phyloP scores from a whole-genome alignment of 2,888 invertebrate species.

The Troides oblongomaculatus region DNA sequence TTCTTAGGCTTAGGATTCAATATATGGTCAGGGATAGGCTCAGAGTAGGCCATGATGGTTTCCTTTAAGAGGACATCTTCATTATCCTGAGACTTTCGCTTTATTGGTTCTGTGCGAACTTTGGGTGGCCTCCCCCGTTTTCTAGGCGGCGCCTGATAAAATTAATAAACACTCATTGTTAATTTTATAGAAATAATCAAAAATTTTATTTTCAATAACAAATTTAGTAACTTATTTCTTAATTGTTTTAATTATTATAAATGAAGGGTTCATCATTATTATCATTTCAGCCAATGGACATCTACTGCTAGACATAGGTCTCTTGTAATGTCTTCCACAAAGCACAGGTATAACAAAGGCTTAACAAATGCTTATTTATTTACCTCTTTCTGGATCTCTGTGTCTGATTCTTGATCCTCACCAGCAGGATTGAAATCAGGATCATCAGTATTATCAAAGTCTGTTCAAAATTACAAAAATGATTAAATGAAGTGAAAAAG shows the following conservation, averaged over 20 bases:
- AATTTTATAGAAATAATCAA: not conserved
- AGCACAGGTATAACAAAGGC: no score
- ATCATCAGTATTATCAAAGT: slow-evolving; percentile 52
- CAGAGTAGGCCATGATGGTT: slow-evolving; percentile 72
- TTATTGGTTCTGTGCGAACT: slow-evolving; percentile 32
- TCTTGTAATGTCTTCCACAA: no score
- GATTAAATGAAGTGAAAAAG: not conserved
- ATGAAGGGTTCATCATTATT: no score
- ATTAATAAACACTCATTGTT: not conserved
- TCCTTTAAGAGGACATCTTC: slow-evolving; percentile 73
- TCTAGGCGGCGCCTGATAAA: slow-evolving; percentile 37
- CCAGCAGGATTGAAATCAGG: slow-evolving; percentile 58
- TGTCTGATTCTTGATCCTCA: slow-evolving; percentile 44
- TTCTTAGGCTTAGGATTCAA: slow-evolving; percentile 70
- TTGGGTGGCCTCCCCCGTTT: slow-evolving; percentile 71
- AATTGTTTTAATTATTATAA: not conserved
- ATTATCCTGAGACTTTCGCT: slow-evolving; percentile 45
- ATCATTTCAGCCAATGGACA: no score
- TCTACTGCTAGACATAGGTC: no score
- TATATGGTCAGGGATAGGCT: slow-evolving; percentile 71
- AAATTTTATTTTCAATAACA: not conserved
- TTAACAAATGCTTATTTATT: not conserved
- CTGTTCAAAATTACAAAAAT: slow-evolving; percentile 29
- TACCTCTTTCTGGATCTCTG: slow-evolving; percentile 46
- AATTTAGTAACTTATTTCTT: not conserved